Evolutionary conservation across 1,140 invertebrate genomes (phyloP).

Genomic region (Drosophila tristis): DNA sequence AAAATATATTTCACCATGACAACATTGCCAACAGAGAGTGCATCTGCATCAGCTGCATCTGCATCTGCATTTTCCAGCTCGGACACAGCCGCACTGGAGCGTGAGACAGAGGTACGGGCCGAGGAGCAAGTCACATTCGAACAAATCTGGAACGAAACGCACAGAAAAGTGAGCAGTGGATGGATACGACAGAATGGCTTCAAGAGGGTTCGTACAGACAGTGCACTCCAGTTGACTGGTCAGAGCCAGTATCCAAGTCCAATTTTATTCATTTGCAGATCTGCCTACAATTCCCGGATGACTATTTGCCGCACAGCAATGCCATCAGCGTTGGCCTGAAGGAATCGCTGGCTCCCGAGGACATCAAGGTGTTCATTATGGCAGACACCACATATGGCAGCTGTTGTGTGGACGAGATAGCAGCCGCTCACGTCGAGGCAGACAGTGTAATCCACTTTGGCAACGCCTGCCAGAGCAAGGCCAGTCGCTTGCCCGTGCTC

Average conservation of each 20-base stretch:
- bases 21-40: conserved; percentile 24
- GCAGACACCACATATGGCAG: conserved; percentile 97
- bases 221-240: neutral
- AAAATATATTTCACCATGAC: conserved; percentile 39
- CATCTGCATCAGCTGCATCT: conserved; percentile 42
- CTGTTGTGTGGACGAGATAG: conserved; percentile 96
- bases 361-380: conserved; percentile 90
- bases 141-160: conserved; percentile 84
- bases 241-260: conserved; percentile 2
- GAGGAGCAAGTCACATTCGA: conserved; percentile 45
- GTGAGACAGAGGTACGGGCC: conserved; percentile 48
- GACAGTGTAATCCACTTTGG: conserved; percentile 97
- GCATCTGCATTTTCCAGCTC: conserved; percentile 74
- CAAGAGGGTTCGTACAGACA: conserved; percentile 86
- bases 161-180: conserved; percentile 85
- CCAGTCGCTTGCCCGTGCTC: conserved; percentile 89
- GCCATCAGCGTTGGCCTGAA: conserved; percentile 88
- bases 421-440: conserved; percentile 93
- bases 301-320: conserved; percentile 89
- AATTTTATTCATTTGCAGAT: conserved; percentile 86
- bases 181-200: conserved; percentile 89
- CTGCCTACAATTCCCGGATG: conserved; percentile 96
- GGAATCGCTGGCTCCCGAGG: conserved; percentile 38
- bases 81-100: conserved; percentile 69
- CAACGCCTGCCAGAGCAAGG: conserved; percentile 92